These are phyloP conservation scores for Salvelinus fontinalis DNA, from an alignment of 2,113 vertebrate species.

Conservation along the genomic window DNA sequence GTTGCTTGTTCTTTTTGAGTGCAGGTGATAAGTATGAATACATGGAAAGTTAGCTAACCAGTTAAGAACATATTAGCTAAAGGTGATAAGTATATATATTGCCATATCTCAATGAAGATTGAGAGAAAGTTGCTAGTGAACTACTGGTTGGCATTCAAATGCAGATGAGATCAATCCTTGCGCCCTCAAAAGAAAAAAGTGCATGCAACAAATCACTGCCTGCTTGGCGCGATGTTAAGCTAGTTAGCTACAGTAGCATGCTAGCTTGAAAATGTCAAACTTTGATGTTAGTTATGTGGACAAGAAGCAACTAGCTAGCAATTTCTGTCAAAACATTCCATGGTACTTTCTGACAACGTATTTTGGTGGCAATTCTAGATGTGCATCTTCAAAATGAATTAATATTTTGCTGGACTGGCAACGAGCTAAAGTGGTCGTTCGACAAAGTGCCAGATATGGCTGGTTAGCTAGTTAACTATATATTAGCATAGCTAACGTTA, in stretches of 20 bases:
- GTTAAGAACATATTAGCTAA: not conserved
- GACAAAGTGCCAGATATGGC: not conserved
- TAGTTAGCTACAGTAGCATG: slow-evolving; percentile 1
- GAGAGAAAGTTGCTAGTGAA: too few relatives aligned
- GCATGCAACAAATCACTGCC: not conserved
- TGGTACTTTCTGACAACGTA: too few relatives aligned
- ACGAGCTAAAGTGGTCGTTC: too few relatives aligned
- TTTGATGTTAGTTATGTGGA: not conserved
- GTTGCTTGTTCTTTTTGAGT: not conserved
- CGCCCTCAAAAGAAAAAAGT: not conserved
- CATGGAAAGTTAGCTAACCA: not conserved
- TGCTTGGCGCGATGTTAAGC: not conserved
- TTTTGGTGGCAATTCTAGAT: too few relatives aligned
- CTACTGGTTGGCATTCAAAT: too few relatives aligned
- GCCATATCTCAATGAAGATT: too few relatives aligned
- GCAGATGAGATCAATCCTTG: too few relatives aligned
- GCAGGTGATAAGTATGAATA: not conserved
- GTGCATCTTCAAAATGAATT: too few relatives aligned
- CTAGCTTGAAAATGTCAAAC: slow-evolving; percentile 30
- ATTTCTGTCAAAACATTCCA: too few relatives aligned
- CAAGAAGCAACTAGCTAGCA: too few relatives aligned
- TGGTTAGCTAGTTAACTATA: slow-evolving; percentile 36
- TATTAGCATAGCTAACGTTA: not conserved
- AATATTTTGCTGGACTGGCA: too few relatives aligned
- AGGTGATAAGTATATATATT: too few relatives aligned